Conservation (phyloP, 2,113 vertebrate genomes). For the Panurus biarmicus region DNA sequence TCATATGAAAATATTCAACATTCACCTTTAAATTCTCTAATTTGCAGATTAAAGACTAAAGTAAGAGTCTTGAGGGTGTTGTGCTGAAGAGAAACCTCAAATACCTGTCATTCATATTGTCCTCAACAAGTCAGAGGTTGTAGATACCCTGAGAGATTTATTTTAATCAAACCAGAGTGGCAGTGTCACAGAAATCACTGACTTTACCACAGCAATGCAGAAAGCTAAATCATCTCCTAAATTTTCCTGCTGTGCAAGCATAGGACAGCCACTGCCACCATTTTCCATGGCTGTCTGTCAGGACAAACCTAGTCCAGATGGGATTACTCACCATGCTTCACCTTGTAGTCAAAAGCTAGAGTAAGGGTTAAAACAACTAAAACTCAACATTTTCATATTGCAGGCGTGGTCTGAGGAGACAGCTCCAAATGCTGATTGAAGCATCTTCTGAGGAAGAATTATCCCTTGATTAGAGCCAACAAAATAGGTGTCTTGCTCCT, state of each 20-base stretch:
- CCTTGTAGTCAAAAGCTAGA: neutral
- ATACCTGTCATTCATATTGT: neutral
- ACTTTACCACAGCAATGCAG: neutral
- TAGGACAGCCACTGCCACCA: neutral
- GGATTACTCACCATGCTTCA: neutral
- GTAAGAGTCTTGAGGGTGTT: neutral
- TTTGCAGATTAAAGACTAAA: neutral
- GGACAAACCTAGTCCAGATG: neutral
- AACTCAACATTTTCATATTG: neutral
- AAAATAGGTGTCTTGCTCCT: neutral
- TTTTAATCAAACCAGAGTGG: neutral
- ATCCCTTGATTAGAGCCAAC: neutral
- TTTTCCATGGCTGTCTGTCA: neutral
- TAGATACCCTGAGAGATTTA: accelerated
- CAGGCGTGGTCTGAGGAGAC: neutral
- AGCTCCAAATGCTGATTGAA: neutral
- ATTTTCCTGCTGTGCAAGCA: neutral
- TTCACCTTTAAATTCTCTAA: neutral
- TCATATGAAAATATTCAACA: neutral
- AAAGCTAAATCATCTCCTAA: neutral
- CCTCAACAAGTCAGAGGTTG: neutral
- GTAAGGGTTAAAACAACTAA: neutral
- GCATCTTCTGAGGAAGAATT: neutral
- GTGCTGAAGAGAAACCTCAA: neutral
- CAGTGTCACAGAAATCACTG: neutral